Evolutionary conservation across 1,140 invertebrate genomes (phyloP).

Genomic region (Conus betulinus): DNA sequence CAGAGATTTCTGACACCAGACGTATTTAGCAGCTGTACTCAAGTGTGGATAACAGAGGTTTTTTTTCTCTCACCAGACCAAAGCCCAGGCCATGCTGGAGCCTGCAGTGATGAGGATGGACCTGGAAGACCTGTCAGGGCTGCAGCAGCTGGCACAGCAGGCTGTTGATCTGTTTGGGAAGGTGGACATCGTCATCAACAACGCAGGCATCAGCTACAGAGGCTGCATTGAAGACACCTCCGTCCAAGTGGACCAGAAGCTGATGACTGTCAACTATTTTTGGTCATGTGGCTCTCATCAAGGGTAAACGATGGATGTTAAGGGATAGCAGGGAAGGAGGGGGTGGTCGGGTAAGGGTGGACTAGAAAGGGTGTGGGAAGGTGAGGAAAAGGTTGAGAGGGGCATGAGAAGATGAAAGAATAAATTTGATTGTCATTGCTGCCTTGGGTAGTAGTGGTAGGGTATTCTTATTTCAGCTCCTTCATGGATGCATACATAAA

Average conservation of each 20-base stretch:
- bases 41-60: too few relatives aligned
- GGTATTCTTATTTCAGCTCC: too few relatives aligned
- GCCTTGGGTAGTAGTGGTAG: too few relatives aligned
- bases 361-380: too few relatives aligned
- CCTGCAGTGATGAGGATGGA: slow-evolving; percentile 88
- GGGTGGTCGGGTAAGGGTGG: too few relatives aligned
- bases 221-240: slow-evolving; percentile 86
- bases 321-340: too few relatives aligned
- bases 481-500: too few relatives aligned
- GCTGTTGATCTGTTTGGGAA: slow-evolving; percentile 82
- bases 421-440: too few relatives aligned
- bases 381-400: too few relatives aligned
- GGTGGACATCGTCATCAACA: slow-evolving; percentile 94
- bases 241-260: slow-evolving; percentile 89
- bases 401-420: too few relatives aligned
- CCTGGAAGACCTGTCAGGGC: slow-evolving; percentile 82
- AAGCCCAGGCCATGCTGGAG: slow-evolving; percentile 1
- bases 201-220: slow-evolving; percentile 91
- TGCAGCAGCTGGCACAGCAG: slow-evolving; percentile 82
- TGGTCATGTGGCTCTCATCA: slow-evolving; percentile 91
- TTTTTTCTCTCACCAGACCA: background rate
- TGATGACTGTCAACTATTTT: slow-evolving; percentile 98
- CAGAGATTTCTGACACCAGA: background rate
- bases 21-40: background rate
- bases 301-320: slow-evolving; percentile 81